Evolutionary conservation across 2,113 vertebrate genomes (phyloP), one percentile per base, ranked within the genome.

Genomic region (Clarias batrachus): DNA sequence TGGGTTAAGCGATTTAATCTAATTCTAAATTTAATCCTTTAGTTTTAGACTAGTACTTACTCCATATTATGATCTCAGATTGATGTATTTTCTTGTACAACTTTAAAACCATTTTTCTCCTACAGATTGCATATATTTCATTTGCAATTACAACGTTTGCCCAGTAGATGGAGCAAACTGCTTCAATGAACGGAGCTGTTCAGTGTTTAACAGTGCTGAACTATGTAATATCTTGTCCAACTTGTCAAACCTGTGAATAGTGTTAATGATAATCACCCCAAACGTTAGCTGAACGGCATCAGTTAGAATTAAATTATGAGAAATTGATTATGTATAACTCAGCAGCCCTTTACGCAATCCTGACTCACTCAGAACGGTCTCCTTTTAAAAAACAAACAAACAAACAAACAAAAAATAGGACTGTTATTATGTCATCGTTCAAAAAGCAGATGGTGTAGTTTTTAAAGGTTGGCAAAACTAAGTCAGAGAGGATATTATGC

Each of bases 161-260:
- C 96, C 96, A 97, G 95, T 89, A 97, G 96, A 96, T 96, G 95
- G 96, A 86, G 94, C 92, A 94, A 93, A 90, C 76, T 85, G 37
- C 84, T 90, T 1, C 91, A 90, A 81, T 65, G 86, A 84, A 71
- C 83, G 83, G 94, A 92, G 91, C 93, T 95, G 91, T 93, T 89
- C 90, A 81, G 77, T 54, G 21, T 81, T 85, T 57, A 33, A 12
- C 82, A 54, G 91, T 92, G 86, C 93, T 94, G 91, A 93, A 48
- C 21, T 10, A 33, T 30, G 4, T 1, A 27, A 33, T 81, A 14
- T 63, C 63, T 21, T 52, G 27, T 78, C 25, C 11, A 80, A 23
- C 6, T 2, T 56, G 11, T n/a, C 48, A 76, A 79, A 57, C 77
- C 27, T 57, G 54, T 17, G 19, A 23, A 57, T 21, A 37, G 52